These are phyloP conservation scores for Drosophila suboccidentalis DNA, from an alignment of 2,888 invertebrate genomes.

Conservation along the genomic window DNA sequence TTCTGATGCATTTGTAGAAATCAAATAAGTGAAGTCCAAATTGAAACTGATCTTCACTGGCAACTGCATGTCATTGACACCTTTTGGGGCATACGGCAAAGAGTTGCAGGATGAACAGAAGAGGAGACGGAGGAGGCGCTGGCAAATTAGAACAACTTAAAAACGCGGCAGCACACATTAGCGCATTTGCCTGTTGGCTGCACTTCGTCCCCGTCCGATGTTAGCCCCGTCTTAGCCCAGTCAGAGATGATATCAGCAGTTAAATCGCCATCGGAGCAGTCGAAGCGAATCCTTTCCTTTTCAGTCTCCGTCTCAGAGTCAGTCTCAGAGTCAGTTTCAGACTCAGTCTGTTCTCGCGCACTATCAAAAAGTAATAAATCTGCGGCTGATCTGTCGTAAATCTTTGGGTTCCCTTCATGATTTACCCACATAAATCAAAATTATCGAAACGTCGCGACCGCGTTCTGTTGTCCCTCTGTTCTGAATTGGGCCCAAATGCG, in stretches of 20 bases:
- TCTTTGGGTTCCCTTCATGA: constrained; percentile 83
- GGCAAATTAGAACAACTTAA: constrained; percentile 79
- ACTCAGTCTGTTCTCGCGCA: constrained; percentile 47
- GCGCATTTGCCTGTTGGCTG: constrained; percentile 51
- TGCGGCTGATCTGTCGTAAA: constrained; percentile 84
- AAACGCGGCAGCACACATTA: constrained; percentile 78
- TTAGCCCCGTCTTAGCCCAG: not conserved
- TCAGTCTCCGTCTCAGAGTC: constrained; percentile 8
- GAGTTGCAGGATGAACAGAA: constrained; percentile 11
- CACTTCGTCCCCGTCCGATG: not conserved
- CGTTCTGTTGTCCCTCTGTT: constrained; percentile 4
- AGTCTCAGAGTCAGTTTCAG: not conserved
- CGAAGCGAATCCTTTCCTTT: constrained; percentile 53
- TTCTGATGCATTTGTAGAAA: not conserved
- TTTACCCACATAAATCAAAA: constrained; percentile 85
- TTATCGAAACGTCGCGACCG: constrained; percentile 76
- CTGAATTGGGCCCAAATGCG: constrained; percentile 29
- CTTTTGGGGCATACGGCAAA: constrained; percentile 41
- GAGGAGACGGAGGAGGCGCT: constrained; percentile 14
- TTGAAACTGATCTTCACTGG: not conserved
- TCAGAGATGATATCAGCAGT: constrained; percentile 26
- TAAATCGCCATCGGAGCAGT: constrained; percentile 34
- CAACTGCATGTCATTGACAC: constrained; percentile 57
- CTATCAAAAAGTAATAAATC: constrained; percentile 85
- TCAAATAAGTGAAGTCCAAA: not conserved